phyloP scores from a whole-genome alignment of 2,888 invertebrate species.

The Scrobipalpa costella region DNA sequence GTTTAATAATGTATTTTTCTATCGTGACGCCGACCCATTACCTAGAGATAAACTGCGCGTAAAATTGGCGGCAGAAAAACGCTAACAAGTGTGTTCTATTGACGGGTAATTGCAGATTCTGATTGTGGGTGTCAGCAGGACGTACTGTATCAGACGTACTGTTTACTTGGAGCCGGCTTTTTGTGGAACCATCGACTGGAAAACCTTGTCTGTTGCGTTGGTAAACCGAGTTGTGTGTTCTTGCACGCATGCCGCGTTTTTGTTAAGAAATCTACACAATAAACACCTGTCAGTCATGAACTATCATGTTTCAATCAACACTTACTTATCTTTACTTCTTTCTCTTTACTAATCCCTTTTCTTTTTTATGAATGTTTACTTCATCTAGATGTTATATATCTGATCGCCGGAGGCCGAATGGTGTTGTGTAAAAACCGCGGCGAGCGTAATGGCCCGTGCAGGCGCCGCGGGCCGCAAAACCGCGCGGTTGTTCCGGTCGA shows the following conservation, averaged over 20 bases:
- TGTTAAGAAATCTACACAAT: neutral
- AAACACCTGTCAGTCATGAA: slow-evolving; percentile 16
- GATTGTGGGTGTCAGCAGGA: slow-evolving; percentile 34
- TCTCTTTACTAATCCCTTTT: neutral
- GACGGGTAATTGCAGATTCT: slow-evolving; percentile 49
- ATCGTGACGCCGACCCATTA: slow-evolving; percentile 60
- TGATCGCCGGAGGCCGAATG: slow-evolving; percentile 12
- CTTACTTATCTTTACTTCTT: slow-evolving; percentile 3
- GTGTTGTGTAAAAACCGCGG: slow-evolving; percentile 26
- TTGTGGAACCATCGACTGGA: slow-evolving; percentile 27
- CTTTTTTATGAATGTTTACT: neutral
- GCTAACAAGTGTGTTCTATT: slow-evolving; percentile 50
- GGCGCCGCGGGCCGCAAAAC: slow-evolving; percentile 37
- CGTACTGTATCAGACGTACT: slow-evolving; percentile 24
- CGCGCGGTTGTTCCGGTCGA: slow-evolving; percentile 36
- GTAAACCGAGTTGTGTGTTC: slow-evolving; percentile 16
- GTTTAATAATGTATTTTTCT: slow-evolving; percentile 74
- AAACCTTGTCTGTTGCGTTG: slow-evolving; percentile 3
- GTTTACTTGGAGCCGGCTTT: slow-evolving; percentile 27
- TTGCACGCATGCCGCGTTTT: slow-evolving; percentile 22
- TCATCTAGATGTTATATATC: neutral
- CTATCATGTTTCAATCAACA: slow-evolving; percentile 19
- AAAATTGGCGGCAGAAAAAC: slow-evolving; percentile 64
- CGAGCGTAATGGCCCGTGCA: slow-evolving; percentile 38
- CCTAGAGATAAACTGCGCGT: slow-evolving; percentile 64